Evolutionary conservation across 2,797 vertebrate species (phyloP).

Genomic region (Sebastes steindachneri): DNA sequence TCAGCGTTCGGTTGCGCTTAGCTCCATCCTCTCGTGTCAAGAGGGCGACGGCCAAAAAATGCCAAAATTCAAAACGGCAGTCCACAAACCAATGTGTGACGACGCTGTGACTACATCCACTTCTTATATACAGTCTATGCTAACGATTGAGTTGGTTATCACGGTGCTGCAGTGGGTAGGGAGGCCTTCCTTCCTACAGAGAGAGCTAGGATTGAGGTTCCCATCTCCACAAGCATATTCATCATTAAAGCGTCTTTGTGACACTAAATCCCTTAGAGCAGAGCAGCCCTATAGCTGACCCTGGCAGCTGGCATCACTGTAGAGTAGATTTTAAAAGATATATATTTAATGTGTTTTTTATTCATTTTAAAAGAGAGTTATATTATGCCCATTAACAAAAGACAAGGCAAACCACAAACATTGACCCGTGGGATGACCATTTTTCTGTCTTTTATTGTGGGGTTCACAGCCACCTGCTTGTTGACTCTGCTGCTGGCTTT

Average conservation of each 20-base stretch:
- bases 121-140: neutral
- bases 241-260: neutral
- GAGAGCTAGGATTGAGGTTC: neutral
- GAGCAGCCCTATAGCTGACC: neutral
- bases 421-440: neutral
- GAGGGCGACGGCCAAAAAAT: neutral
- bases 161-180: neutral
- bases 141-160: neutral
- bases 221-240: neutral
- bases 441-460: neutral
- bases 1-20: neutral
- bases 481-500: constrained; percentile 24
- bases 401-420: neutral
- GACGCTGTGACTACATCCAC: too few species aligned
- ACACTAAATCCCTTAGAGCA: neutral
- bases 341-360: neutral
- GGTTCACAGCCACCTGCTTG: constrained; percentile 10
- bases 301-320: neutral
- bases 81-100: too few species aligned
- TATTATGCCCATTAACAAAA: neutral
- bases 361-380: neutral
- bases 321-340: neutral
- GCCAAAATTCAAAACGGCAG: too few species aligned
- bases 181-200: neutral
- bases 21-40: neutral